These are phyloP conservation scores for Myiagra hebetior DNA, from an alignment of 2,113 vertebrate species.

Conservation along the genomic window DNA sequence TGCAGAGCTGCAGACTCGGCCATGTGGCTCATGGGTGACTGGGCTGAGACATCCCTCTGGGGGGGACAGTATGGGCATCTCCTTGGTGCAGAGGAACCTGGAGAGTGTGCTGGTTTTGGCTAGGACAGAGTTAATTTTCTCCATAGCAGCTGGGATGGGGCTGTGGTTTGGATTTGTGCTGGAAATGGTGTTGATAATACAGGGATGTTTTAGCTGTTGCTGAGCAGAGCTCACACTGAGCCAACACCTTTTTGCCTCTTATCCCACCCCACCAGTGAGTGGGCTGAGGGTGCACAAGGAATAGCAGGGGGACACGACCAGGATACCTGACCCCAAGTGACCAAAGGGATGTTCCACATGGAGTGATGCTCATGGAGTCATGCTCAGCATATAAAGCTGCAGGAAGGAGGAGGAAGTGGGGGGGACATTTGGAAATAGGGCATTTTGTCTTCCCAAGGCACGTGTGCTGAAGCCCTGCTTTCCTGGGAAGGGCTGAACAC, in stretches of 20 bases:
- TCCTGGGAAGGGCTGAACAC: background rate
- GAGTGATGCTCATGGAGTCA: background rate
- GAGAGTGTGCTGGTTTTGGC: background rate
- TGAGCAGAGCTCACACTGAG: background rate
- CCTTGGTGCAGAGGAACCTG: background rate
- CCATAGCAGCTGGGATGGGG: background rate
- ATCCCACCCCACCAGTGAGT: background rate
- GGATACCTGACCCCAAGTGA: background rate
- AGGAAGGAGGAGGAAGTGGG: background rate
- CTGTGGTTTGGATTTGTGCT: background rate
- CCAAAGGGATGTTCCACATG: background rate
- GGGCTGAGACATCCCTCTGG: background rate
- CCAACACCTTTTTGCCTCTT: background rate
- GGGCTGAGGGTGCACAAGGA: background rate
- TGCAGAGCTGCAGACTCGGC: background rate
- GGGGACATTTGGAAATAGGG: background rate
- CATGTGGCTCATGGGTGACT: accelerated
- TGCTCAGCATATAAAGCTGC: background rate
- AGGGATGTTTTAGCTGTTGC: background rate
- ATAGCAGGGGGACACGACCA: background rate
- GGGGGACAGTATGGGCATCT: background rate
- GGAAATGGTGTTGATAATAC: background rate
- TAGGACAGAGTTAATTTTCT: background rate
- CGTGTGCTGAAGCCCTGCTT: background rate
- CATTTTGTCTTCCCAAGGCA: background rate